A percentile compares a stretch with the other conserved stretches of the same genome.
phyloP scores from a whole-genome alignment of 2,113 vertebrate species.

The Saccopteryx bilineata region DNA sequence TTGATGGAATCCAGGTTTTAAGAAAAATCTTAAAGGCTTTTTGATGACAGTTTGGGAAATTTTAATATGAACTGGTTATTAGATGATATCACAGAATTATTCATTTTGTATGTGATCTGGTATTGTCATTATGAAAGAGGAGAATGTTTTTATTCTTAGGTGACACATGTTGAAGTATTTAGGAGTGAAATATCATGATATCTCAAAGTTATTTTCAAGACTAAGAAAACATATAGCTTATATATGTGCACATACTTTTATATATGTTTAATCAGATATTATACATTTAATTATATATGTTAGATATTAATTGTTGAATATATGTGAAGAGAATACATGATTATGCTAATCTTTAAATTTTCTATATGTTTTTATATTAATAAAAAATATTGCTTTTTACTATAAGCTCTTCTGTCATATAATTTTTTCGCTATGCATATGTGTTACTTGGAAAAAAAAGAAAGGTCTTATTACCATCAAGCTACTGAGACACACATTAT shows the following conservation, averaged over 20 bases:
- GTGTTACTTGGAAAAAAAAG: conserved; percentile 26
- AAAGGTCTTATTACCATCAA: background rate
- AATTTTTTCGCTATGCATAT: background rate
- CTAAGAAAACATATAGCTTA: background rate
- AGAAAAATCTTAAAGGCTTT: background rate
- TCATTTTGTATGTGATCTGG: conserved; percentile 13
- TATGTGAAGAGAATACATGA: background rate
- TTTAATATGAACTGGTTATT: background rate
- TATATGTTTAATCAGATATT: background rate
- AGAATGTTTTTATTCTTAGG: background rate
- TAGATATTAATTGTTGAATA: background rate
- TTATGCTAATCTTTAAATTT: background rate
- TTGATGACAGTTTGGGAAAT: background rate
- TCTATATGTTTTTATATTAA: background rate
- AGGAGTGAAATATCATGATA: background rate
- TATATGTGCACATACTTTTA: background rate
- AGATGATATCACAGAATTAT: conserved; percentile 14
- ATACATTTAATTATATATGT: background rate
- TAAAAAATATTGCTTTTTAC: conserved; percentile 25
- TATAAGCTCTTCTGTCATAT: background rate
- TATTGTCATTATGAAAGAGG: background rate
- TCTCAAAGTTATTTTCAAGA: background rate
- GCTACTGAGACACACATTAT: background rate
- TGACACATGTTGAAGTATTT: background rate
- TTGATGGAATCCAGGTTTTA: background rate